Evolutionary conservation across 2,797 vertebrate species (phyloP).

Genomic region (Arctocebus calabarensis): DNA sequence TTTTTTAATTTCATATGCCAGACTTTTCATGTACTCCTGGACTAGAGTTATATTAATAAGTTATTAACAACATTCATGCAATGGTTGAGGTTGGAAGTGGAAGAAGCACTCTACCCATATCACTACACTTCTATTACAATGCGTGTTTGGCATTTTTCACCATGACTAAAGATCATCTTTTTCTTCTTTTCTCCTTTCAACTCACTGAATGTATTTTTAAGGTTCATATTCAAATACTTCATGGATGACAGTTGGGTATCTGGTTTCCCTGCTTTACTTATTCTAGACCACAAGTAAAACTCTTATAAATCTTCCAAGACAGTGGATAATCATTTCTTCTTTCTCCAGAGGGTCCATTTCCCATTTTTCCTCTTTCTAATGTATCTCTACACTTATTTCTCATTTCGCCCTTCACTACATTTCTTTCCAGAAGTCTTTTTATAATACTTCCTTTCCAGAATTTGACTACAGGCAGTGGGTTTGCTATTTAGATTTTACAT

Average conservation of each 20-base stretch:
- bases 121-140: not conserved
- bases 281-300: not conserved
- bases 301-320: constrained; percentile 18
- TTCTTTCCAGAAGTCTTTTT: not conserved
- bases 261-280: not conserved
- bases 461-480: not conserved
- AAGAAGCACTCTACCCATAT: not conserved
- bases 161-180: constrained; percentile 6
- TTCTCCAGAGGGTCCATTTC: not conserved
- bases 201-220: not conserved
- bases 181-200: not conserved
- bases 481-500: not conserved
- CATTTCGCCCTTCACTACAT: not conserved
- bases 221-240: constrained; percentile 36
- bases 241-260: not conserved
- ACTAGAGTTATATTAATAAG: constrained; percentile 9
- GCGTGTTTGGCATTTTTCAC: not conserved
- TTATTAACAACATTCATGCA: constrained; percentile 24
- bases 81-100: not conserved
- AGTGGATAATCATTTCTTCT: not conserved
- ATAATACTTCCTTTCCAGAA: not conserved
- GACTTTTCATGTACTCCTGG: constrained; percentile 7
- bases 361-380: not conserved
- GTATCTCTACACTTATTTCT: not conserved
- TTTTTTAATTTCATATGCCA: not conserved